Conservation (phyloP, 2,113 vertebrate species). For the Anarhynchus alexandrinus region DNA sequence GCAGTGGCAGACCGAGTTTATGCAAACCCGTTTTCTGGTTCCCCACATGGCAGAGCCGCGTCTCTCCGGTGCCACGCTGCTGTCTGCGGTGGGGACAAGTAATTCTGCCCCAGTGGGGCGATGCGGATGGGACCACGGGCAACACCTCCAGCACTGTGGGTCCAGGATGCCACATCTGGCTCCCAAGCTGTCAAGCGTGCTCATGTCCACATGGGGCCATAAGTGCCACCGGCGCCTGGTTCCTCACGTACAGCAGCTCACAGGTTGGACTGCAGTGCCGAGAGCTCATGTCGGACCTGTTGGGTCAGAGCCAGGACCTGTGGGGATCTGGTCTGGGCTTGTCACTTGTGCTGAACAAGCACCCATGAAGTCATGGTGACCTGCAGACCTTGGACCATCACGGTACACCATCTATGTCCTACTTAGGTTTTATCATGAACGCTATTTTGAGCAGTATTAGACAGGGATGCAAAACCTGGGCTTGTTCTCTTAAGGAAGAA, state of each 20-base stretch:
- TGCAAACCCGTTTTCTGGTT: background rate
- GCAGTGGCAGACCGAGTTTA: slow-evolving; percentile 14
- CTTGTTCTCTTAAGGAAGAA: background rate
- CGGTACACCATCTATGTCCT: background rate
- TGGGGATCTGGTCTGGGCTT: background rate
- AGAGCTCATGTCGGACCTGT: accelerated
- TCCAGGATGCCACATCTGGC: background rate
- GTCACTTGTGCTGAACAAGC: background rate
- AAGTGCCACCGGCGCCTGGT: accelerated
- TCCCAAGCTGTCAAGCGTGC: background rate
- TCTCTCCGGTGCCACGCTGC: background rate
- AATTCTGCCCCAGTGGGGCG: background rate
- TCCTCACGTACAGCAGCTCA: accelerated
- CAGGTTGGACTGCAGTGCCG: background rate
- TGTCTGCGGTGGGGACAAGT: background rate
- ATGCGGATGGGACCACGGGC: background rate
- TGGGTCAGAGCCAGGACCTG: background rate
- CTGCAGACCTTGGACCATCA: background rate
- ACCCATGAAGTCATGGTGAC: accelerated
- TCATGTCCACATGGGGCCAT: accelerated
- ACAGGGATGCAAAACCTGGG: background rate
- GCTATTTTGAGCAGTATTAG: background rate
- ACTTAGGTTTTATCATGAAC: background rate
- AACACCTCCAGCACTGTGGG: background rate
- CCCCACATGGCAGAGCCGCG: background rate